A percentile compares a stretch with the other conserved stretches of the same genome.
These are phyloP conservation scores for Lacerta viridis DNA, from an alignment of 2,797 vertebrate genomes.

Conservation along the genomic window DNA sequence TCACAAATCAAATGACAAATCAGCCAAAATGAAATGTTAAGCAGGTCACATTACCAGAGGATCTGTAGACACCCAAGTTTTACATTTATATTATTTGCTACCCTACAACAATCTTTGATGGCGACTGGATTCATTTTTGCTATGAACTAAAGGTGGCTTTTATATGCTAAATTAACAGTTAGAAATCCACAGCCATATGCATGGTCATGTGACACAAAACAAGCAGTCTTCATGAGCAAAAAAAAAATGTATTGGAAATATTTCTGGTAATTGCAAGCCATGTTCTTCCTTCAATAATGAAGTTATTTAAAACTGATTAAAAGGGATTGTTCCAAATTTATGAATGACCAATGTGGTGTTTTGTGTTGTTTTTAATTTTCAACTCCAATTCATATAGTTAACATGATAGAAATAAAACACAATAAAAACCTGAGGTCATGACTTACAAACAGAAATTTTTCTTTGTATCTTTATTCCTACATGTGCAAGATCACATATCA, in stretches of 20 bases:
- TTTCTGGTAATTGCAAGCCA: conserved; percentile 81
- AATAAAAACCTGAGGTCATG: conserved; percentile 71
- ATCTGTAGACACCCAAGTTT: conserved; percentile 9
- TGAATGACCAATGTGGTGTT: background rate
- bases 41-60: background rate
- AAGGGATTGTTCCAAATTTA: conserved; percentile 42
- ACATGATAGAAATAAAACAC: conserved; percentile 54
- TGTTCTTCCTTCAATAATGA: conserved; percentile 60
- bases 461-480: conserved; percentile 65
- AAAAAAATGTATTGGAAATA: conserved; percentile 72
- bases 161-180: conserved; percentile 70
- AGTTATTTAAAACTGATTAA: conserved; percentile 49
- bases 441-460: conserved; percentile 80
- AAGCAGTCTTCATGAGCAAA: conserved; percentile 68
- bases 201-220: conserved; percentile 71
- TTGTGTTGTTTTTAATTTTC: background rate
- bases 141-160: conserved; percentile 29
- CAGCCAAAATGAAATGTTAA: conserved; percentile 23
- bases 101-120: conserved; percentile 34
- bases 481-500: conserved; percentile 70
- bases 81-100: conserved; percentile 19
- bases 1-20: background rate
- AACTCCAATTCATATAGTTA: conserved; percentile 34
- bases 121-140: conserved; percentile 13
- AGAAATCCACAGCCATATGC: conserved; percentile 79